phyloP scores from a whole-genome alignment of 2,113 vertebrate genomes.

The Dasyornis broadbenti region DNA sequence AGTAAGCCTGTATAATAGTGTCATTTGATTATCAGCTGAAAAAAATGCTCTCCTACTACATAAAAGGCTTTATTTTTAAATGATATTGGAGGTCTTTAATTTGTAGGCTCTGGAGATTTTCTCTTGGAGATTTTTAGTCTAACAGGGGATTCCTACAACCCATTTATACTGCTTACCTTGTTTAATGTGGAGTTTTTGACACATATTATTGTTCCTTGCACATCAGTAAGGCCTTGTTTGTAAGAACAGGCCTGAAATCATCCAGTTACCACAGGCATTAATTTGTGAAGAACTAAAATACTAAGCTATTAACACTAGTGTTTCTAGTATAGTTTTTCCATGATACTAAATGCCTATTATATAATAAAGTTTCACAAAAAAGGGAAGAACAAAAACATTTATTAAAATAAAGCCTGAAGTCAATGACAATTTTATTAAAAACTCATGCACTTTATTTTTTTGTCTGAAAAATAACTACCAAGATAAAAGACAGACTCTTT shows the following conservation, averaged over 20 bases:
- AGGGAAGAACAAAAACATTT: slow-evolving; percentile 13
- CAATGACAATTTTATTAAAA: not conserved
- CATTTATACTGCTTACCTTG: slow-evolving; percentile 66
- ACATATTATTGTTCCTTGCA: slow-evolving; percentile 61
- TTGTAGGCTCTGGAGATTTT: slow-evolving; percentile 67
- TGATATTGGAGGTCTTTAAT: slow-evolving; percentile 74
- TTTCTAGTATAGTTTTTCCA: slow-evolving; percentile 24
- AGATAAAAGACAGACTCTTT: not conserved
- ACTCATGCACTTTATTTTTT: not conserved
- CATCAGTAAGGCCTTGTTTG: slow-evolving; percentile 67
- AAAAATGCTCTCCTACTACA: slow-evolving; percentile 63
- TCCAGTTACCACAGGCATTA: slow-evolving; percentile 63
- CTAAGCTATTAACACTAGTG: slow-evolving; percentile 49
- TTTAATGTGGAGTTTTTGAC: slow-evolving; percentile 62
- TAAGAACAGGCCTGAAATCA: slow-evolving; percentile 60
- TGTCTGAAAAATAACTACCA: not conserved
- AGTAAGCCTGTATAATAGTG: slow-evolving; percentile 77
- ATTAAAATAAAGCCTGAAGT: not conserved
- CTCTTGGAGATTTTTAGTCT: slow-evolving; percentile 61
- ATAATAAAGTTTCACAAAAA: not conserved
- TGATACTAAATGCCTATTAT: not conserved
- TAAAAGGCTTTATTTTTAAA: slow-evolving; percentile 77
- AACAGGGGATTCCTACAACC: slow-evolving; percentile 59
- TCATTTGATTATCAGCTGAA: slow-evolving; percentile 78
- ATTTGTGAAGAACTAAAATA: slow-evolving; percentile 64